Evolutionary conservation across 2,113 vertebrate genomes (phyloP).

Genomic region (Neogobius melanostomus): DNA sequence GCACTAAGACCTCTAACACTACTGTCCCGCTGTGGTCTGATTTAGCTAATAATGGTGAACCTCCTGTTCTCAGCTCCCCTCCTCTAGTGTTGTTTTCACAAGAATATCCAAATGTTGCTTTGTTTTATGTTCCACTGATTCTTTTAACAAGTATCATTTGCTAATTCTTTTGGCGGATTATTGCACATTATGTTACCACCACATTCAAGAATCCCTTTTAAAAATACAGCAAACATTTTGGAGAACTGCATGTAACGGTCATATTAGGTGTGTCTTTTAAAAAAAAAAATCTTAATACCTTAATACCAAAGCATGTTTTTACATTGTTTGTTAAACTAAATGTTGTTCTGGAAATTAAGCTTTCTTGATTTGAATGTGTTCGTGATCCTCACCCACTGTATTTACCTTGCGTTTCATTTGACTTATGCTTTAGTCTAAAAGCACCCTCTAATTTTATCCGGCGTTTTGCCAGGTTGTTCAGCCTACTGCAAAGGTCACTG

Average conservation of each 20-base stretch:
- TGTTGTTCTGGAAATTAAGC: slow-evolving; percentile 21
- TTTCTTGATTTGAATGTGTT: slow-evolving; percentile 5
- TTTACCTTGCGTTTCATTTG: not conserved
- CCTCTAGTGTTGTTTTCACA: slow-evolving; percentile 44
- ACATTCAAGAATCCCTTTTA: slow-evolving; percentile 1
- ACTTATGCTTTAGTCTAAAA: too few relatives aligned
- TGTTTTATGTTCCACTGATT: slow-evolving; percentile 35
- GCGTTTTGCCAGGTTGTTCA: slow-evolving; percentile 75
- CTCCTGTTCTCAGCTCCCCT: slow-evolving; percentile 21
- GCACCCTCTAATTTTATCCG: not conserved
- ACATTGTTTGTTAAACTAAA: slow-evolving; percentile 10
- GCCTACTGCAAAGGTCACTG: slow-evolving; percentile 82
- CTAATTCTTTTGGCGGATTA: slow-evolving; percentile 1
- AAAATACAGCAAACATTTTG: not conserved
- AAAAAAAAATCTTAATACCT: slow-evolving; percentile 12
- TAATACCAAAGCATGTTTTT: slow-evolving; percentile 44
- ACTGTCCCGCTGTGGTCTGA: slow-evolving; percentile 33
- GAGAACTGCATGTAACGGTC: slow-evolving; percentile 1
- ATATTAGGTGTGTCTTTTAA: slow-evolving; percentile 6
- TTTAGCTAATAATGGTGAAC: slow-evolving; percentile 8
- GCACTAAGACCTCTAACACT: slow-evolving; percentile 52
- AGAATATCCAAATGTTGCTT: slow-evolving; percentile 12
- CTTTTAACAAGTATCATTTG: slow-evolving; percentile 21
- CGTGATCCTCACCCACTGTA: slow-evolving; percentile 21
- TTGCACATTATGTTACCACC: not conserved